phyloP scores from a whole-genome alignment of 2,888 invertebrate genomes.

The Sisyra terminalis region DNA sequence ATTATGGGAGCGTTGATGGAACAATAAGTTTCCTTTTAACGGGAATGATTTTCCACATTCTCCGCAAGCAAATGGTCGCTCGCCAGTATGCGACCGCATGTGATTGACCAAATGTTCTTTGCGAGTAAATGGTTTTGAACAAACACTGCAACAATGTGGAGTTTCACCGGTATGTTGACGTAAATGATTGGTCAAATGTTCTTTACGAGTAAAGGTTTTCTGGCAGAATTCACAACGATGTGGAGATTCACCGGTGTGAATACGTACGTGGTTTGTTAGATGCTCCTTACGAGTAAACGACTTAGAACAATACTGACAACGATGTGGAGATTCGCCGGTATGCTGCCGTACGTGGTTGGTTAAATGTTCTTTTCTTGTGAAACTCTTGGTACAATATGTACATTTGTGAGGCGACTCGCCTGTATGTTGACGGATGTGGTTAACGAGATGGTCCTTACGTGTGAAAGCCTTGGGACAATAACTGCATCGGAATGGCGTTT shows the following conservation, averaged over 20 bases:
- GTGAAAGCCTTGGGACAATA: conserved; percentile 78
- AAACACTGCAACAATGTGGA: conserved; percentile 54
- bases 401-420: conserved; percentile 67
- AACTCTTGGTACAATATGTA: conserved; percentile 60
- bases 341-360: conserved; percentile 77
- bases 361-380: conserved; percentile 65
- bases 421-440: conserved; percentile 50
- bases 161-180: conserved; percentile 57
- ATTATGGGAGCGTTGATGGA: conserved; percentile 75
- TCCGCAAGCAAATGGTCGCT: conserved; percentile 67
- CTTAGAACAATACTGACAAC: conserved; percentile 71
- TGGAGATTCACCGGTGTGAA: conserved; percentile 49
- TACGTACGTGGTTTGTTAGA: conserved; percentile 63
- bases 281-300: conserved; percentile 77
- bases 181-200: conserved; percentile 53
- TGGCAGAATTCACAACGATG: conserved; percentile 53
- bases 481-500: conserved; percentile 63
- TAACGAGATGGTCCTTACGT: conserved; percentile 65
- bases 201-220: conserved; percentile 54
- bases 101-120: conserved; percentile 61
- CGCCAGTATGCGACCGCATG: conserved; percentile 64
- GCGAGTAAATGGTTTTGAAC: conserved; percentile 54
- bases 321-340: conserved; percentile 75
- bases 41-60: conserved; percentile 81
- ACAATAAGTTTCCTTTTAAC: conserved; percentile 65